Base-by-base conservation (phyloP, 2,888 invertebrate genomes). In the Agrotis segetum region DNA sequence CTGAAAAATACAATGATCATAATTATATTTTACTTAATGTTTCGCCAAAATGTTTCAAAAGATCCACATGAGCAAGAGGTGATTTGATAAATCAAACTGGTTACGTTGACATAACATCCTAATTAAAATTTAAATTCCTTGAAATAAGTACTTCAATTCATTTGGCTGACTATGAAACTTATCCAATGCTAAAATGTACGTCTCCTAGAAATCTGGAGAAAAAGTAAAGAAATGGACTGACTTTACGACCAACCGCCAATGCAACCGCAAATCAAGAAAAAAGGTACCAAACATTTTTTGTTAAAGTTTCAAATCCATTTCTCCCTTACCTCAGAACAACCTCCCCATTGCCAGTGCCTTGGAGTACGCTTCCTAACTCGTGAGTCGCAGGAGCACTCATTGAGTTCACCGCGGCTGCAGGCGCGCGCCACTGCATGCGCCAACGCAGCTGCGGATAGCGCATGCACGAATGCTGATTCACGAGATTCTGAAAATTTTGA, bases 271-370 rank as follows among this genome's bases (percentile, higher is more conserved):
- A n/a, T n/a, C n/a, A n/a, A n/a, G n/a, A n/a, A n/a, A n/a, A n/a
- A n/a, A n/a, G n/a, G n/a, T n/a, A n/a, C n/a, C n/a, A n/a, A n/a
- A n/a, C n/a, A n/a, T n/a, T n/a, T n/a, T n/a, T n/a, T n/a, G n/a
- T n/a, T n/a, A n/a, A 14, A 52, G 0, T n/a, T 1, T 11, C 0
- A 55, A 65, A 16, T 16, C 9, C 11, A 9, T n/a, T 1, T 0
- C 29, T 47, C 0, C 16, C 67, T 91, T 94, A 97, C 98, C 96
- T 99, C 99, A 50, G 99, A 99, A 93, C 99, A 99, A 0, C 99
- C 99, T 74, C 99, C 99, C 99, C 99, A 99, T 92, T 99, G 98
- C 98, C 98, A 98, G 85, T 97, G 97, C 78, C 97, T 97, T 40
- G 97, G 97, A n/a, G 97, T 97, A 83, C 97, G 97, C 85, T 97